These are phyloP conservation scores for Pseudochirops cupreus DNA, from an alignment of 2,797 vertebrate genomes.

Conservation along the genomic window DNA sequence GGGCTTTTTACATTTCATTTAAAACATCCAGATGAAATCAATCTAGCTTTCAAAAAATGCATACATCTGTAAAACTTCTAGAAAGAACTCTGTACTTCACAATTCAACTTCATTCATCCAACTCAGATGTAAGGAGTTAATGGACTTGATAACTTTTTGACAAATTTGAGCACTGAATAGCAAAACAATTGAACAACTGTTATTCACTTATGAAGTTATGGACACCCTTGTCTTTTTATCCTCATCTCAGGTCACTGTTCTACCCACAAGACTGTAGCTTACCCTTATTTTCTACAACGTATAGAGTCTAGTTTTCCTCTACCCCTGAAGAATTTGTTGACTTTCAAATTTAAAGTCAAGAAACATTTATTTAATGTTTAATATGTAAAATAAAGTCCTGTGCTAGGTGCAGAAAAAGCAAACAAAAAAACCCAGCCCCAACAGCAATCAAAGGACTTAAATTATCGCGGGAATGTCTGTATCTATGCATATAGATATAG, in stretches of 20 bases:
- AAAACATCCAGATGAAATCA: slow-evolving; percentile 48
- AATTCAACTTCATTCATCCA: neutral
- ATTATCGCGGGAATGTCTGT: neutral
- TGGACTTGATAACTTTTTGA: neutral
- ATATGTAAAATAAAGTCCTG: neutral
- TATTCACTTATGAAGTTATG: neutral
- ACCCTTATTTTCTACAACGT: neutral
- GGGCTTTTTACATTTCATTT: slow-evolving; percentile 22
- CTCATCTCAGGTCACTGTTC: neutral
- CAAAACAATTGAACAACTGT: neutral
- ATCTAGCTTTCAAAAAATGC: neutral
- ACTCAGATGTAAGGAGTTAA: neutral
- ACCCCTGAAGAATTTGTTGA: neutral
- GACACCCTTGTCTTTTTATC: neutral
- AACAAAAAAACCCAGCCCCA: neutral
- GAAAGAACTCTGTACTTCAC: neutral
- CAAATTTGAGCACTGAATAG: neutral
- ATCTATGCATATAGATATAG: no score
- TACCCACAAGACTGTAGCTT: neutral
- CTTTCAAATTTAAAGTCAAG: neutral
- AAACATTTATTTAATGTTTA: neutral
- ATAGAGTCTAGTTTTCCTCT: slow-evolving; percentile 1
- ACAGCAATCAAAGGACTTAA: neutral
- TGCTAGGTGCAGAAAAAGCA: neutral
- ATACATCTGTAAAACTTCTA: neutral